Conservation (phyloP, 2,888 invertebrate genomes). For the Trypoxylon attenuatum region DNA sequence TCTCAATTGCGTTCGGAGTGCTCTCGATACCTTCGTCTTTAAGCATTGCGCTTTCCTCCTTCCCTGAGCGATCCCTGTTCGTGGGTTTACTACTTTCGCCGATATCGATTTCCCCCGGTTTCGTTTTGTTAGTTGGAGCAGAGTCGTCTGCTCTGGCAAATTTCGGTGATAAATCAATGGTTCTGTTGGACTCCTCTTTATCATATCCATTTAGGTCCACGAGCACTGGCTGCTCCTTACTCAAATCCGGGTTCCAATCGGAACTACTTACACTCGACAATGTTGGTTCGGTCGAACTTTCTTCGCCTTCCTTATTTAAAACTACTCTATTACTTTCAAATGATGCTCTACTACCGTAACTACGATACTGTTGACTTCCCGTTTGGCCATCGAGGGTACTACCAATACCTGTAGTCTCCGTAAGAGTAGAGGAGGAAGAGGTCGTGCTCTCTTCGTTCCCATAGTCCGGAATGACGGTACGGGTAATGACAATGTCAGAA, state of each 20-base stretch:
- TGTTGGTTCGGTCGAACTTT: not conserved
- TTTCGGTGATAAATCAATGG: too few relatives aligned
- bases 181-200: not conserved
- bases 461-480: constrained; percentile 2
- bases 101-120: too few relatives aligned
- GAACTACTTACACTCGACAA: constrained; percentile 35
- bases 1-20: not conserved
- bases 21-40: not conserved
- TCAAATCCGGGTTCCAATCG: not conserved
- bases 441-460: not conserved
- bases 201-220: not conserved
- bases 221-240: not conserved
- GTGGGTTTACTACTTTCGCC: too few relatives aligned
- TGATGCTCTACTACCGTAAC: constrained; percentile 11
- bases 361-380: constrained; percentile 3
- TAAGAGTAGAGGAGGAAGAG: not conserved
- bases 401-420: constrained; percentile 7
- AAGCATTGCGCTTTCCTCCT: not conserved
- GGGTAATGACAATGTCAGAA: not conserved
- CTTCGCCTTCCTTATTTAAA: not conserved
- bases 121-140: too few relatives aligned
- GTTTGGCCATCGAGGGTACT: constrained; percentile 6
- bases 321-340: constrained; percentile 12
- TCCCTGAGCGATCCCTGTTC: not conserved
- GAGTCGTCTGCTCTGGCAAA: too few relatives aligned